phyloP scores from a whole-genome alignment of 2,797 vertebrate genomes.

The Manis pentadactyla region DNA sequence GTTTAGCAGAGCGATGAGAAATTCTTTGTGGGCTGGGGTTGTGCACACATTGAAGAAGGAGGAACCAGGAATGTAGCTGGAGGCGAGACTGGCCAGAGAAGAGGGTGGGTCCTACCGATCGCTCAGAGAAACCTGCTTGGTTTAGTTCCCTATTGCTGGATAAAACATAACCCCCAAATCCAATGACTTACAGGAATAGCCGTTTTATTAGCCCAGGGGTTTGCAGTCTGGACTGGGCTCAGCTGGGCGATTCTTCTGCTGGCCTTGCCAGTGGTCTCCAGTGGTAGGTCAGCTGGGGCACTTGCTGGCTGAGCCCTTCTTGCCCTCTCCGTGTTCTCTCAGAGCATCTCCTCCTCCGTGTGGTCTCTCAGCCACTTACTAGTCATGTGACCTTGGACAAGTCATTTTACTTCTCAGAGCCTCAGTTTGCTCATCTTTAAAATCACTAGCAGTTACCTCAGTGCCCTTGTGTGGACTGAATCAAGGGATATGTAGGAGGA shows the following conservation, averaged over 20 bases:
- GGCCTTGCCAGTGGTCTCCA: background rate
- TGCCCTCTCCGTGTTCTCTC: background rate
- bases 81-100: background rate
- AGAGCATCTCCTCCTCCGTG: background rate
- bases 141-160: background rate
- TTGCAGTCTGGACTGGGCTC: background rate
- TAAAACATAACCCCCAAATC: background rate
- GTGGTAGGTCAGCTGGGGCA: background rate
- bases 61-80: fast-evolving
- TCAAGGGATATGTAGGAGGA: background rate
- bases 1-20: background rate
- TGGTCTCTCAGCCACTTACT: background rate
- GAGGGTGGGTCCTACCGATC: background rate
- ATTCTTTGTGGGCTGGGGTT: background rate
- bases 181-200: background rate
- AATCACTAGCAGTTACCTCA: fast-evolving
- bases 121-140: background rate
- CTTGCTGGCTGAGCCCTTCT: background rate
- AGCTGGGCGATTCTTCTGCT: background rate
- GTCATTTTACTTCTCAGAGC: background rate
- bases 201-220: background rate
- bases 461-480: background rate
- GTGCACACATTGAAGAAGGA: fast-evolving
- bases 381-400: background rate
- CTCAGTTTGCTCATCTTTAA: background rate